Evolutionary conservation across 2,888 invertebrate species (phyloP).

Genomic region (Rhorus exstirpatorius): DNA sequence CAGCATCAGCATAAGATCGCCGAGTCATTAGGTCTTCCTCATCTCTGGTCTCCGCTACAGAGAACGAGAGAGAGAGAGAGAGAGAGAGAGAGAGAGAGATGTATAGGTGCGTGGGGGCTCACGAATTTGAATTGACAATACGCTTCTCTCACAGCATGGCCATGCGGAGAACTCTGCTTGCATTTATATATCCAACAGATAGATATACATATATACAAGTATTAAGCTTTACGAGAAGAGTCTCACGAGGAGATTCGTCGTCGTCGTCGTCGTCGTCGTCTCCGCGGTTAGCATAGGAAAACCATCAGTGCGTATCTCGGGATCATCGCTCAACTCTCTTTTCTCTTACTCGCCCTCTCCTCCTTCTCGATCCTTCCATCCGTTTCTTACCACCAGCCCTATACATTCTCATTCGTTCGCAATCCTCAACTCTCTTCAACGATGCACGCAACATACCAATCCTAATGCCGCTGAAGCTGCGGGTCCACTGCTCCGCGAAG

Average conservation of each 20-base stretch:
- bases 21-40: conserved; percentile 69
- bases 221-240: too few species aligned
- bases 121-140: conserved; percentile 78
- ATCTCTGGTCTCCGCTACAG: conserved; percentile 24
- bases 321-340: conserved; percentile 74
- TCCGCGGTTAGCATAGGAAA: conserved; percentile 75
- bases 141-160: conserved; percentile 60
- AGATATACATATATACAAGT: not conserved
- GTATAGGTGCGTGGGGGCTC: conserved; percentile 71
- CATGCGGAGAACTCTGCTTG: conserved; percentile 24
- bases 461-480: conserved; percentile 33
- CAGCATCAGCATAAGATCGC: conserved; percentile 60
- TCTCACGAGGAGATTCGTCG: conserved; percentile 37
- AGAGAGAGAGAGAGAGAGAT: conserved; percentile 34
- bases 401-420: conserved; percentile 30
- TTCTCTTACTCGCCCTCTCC: conserved; percentile 27
- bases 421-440: conserved; percentile 46
- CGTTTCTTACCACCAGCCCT: conserved; percentile 11
- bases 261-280: conserved; percentile 36
- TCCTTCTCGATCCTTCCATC: conserved; percentile 33
- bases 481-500: conserved; percentile 71
- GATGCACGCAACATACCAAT: conserved; percentile 66
- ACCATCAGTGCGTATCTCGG: conserved; percentile 80
- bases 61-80: conserved; percentile 25
- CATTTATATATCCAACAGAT: not conserved